phyloP scores from a whole-genome alignment of 2,797 vertebrate genomes.

The Coccyzus lansbergi region DNA sequence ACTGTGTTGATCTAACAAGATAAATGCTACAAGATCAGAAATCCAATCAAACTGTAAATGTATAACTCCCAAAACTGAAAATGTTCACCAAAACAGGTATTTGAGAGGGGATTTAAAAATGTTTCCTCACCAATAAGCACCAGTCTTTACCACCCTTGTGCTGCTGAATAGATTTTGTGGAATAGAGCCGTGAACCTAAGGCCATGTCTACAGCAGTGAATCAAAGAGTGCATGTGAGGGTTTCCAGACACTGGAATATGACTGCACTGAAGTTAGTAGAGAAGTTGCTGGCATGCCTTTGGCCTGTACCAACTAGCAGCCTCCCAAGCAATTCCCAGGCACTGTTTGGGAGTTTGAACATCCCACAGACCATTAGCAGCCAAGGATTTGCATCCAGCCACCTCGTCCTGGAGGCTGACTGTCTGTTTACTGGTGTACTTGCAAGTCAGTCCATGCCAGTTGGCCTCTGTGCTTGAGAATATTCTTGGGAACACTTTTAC shows the following conservation, averaged over 20 bases:
- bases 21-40: neutral
- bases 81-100: neutral
- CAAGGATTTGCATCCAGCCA: conserved; percentile 33
- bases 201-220: neutral
- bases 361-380: neutral
- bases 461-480: neutral
- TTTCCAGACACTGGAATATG: conserved; percentile 12
- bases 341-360: neutral
- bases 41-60: neutral
- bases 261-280: neutral
- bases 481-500: neutral
- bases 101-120: neutral
- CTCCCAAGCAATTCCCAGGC: conserved; percentile 7
- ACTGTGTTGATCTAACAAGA: neutral
- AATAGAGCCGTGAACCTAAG: neutral
- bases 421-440: neutral
- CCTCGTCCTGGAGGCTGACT: neutral
- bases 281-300: neutral
- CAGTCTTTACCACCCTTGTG: neutral
- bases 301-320: conserved; percentile 31
- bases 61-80: neutral
- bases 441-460: neutral
- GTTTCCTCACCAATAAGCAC: neutral
- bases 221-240: neutral
- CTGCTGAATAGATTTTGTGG: neutral